These are phyloP conservation scores for Colletes gigas DNA, from an alignment of 1,140 invertebrate species.

Conservation along the genomic window DNA sequence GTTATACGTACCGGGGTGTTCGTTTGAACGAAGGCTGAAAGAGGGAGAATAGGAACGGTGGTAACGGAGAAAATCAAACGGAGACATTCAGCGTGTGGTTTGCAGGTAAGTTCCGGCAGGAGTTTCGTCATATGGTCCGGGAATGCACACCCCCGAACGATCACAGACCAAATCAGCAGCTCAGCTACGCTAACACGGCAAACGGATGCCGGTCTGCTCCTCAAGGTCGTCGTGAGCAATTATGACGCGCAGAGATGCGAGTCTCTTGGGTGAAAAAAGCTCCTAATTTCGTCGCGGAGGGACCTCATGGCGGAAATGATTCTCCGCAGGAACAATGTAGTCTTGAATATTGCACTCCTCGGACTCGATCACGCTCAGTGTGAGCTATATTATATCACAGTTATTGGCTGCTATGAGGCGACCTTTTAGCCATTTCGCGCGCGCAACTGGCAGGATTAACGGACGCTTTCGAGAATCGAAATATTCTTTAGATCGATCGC, in stretches of 20 bases:
- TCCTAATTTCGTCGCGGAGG: constrained; percentile 10
- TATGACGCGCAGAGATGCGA: constrained; percentile 46
- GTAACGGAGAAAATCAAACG: too few species aligned
- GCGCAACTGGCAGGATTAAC: too few species aligned
- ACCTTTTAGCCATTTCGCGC: neutral
- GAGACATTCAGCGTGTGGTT: constrained; percentile 53
- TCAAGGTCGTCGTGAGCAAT: constrained; percentile 48
- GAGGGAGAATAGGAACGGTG: constrained; percentile 1
- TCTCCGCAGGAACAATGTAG: constrained; percentile 39
- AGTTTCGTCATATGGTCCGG: constrained; percentile 84
- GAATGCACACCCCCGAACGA: constrained; percentile 49
- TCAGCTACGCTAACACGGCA: constrained; percentile 38
- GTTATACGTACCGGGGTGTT: neutral
- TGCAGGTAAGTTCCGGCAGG: constrained; percentile 83
- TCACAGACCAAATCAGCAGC: constrained; percentile 21
- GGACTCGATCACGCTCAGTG: constrained; percentile 40
- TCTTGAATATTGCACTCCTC: constrained; percentile 1
- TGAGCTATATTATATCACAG: constrained; percentile 45
- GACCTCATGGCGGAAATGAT: constrained; percentile 20
- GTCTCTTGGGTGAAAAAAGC: constrained; percentile 46
- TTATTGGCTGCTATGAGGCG: constrained; percentile 18
- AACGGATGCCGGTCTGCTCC: constrained; percentile 42
- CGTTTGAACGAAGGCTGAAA: neutral
- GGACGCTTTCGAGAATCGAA: neutral
- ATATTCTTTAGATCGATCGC: neutral